A percentile compares a stretch with the other conserved stretches of the same genome.
Conservation (phyloP, 2,888 invertebrate genomes). For the Sthenelais limicola region DNA sequence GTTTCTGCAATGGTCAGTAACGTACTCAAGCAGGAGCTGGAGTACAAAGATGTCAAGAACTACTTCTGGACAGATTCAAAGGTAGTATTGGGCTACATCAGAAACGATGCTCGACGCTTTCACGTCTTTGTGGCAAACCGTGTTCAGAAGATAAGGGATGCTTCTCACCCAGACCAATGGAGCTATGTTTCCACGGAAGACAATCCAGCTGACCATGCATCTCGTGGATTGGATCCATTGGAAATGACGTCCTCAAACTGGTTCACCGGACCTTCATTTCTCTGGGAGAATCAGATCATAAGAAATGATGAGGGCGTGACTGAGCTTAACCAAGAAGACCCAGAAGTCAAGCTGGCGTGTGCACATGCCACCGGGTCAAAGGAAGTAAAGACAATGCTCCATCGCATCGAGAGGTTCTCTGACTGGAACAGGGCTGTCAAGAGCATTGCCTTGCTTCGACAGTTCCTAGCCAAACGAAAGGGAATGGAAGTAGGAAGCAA, state of each 20-base stretch:
- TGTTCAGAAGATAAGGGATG: conserved; percentile 52
- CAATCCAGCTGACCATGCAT: conserved; percentile 64
- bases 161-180: conserved; percentile 50
- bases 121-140: conserved; percentile 58
- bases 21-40: conserved; percentile 41
- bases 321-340: conserved; percentile 24
- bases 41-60: conserved; percentile 3
- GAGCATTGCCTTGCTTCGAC: not conserved
- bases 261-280: conserved; percentile 44
- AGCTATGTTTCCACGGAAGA: conserved; percentile 53
- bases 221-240: conserved; percentile 49
- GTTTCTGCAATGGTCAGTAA: conserved; percentile 37
- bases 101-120: conserved; percentile 50
- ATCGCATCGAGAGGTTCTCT: conserved; percentile 29
- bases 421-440: conserved; percentile 32
- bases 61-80: conserved; percentile 48
- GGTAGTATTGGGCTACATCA: conserved; percentile 45
- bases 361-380: not conserved
- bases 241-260: conserved; percentile 44
- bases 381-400: not conserved
- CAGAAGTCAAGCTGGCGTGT: conserved; percentile 14
- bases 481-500: not conserved
- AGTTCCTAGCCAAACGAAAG: not conserved
- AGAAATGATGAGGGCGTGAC: not conserved
- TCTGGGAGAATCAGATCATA: conserved; percentile 40